Evolutionary conservation across 2,113 vertebrate genomes (phyloP), one percentile per base, ranked within the genome.

Genomic region (Cromileptes altivelis): DNA sequence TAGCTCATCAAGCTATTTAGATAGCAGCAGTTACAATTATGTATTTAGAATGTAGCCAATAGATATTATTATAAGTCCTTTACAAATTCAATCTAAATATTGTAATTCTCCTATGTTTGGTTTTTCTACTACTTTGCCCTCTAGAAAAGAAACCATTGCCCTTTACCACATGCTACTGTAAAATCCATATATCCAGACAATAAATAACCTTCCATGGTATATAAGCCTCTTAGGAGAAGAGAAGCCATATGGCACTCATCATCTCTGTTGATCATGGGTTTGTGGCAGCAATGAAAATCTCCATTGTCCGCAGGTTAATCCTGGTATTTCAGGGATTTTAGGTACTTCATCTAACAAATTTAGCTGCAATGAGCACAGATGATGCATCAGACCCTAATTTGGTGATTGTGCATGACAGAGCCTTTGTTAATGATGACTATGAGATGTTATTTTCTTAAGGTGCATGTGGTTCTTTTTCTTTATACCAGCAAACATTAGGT

Each of bases 221-320:
- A 65, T 88, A 92, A 90, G 85, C 86, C 74, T 81, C 89, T 91
- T 86, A 88, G 50, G 23, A 57, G 30, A 49, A 58, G 47, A 78
- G 40, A 89, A 68, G 81, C 80, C 61, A 78, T 77, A 91, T 85
- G 70, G 82, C 73, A 8, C 68, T 89, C 71, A 87, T 89, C 88
- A 87, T 89, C 85, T 77, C 74, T 80, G 76, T 71, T 84, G 73
- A 90, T 83, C 42, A 53, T 30, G 23, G 65, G 15, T 84, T 69
- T 84, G 64, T 76, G 64, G 45, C 78, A 58, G 58, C 42, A 50
- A 63, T 76, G 75, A 70, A 86, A 88, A 85, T 92, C 86, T 87
- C 77, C 40, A 78, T 73, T 75, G 81, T 84, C 73, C 77, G 49
- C 70, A 89, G 91, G 85, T 91, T 83, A 88, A 93, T 83, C 90